Conservation (phyloP, 2,888 invertebrate genomes). For the Automeris io region DNA sequence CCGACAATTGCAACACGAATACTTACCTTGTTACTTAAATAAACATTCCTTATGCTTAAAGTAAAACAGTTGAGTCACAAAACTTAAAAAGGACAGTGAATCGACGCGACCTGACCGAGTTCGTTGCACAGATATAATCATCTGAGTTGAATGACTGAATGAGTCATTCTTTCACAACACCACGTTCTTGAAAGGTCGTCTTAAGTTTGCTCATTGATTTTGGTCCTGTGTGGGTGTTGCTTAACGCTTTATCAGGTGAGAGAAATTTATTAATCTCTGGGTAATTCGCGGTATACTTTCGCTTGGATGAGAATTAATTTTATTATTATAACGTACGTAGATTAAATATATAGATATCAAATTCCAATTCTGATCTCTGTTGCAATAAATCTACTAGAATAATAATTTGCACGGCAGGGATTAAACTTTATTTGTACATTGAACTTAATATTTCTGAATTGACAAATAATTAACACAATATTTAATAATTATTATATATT, state of each 20-base stretch:
- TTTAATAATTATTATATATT: too few relatives aligned
- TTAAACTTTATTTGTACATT: too few relatives aligned
- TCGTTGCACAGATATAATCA: conserved; percentile 34
- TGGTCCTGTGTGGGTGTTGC: conserved; percentile 12
- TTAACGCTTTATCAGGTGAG: conserved; percentile 15
- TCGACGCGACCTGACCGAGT: conserved; percentile 53
- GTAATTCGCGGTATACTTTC: conserved; percentile 24
- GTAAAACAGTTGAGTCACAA: conserved; percentile 41
- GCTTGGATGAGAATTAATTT: conserved; percentile 11
- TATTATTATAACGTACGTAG: background rate
- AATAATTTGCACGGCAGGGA: too few relatives aligned
- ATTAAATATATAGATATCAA: too few relatives aligned
- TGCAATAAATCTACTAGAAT: too few relatives aligned
- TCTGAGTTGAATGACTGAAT: conserved; percentile 59
- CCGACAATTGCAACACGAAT: conserved; percentile 21
- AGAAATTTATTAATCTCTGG: conserved; percentile 29
- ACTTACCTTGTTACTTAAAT: conserved; percentile 29
- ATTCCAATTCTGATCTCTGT: too few relatives aligned
- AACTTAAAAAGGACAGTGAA: conserved; percentile 54
- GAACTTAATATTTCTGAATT: too few relatives aligned
- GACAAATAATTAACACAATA: too few relatives aligned
- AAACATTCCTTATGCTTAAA: conserved; percentile 27
- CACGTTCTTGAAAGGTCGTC: conserved; percentile 59
- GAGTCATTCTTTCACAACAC: conserved; percentile 56
- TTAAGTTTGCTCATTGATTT: conserved; percentile 36